Percentiles rank a stretch among this genome's conserved stretches.
Evolutionary conservation across 2,797 vertebrate species (phyloP).

Genomic region (Cephalopachus bancanus): DNA sequence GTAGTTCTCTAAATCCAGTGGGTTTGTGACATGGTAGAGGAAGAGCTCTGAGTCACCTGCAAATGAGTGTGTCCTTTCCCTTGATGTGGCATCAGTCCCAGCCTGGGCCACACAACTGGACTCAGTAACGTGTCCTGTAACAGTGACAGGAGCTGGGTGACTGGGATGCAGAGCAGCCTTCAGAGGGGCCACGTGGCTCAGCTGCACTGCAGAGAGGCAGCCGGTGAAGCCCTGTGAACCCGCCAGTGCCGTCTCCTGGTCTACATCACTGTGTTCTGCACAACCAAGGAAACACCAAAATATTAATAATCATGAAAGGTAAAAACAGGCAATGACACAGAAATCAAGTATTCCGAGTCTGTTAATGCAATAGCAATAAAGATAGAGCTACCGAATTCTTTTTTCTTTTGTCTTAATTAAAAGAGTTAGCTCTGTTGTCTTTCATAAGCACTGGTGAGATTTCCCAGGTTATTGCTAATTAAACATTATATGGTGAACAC

Average conservation of each 20-base stretch:
- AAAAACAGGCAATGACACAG: accelerated
- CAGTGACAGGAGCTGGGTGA: constrained; percentile 87
- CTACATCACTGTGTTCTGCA: constrained; percentile 90
- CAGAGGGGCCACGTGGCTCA: constrained; percentile 94
- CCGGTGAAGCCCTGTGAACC: constrained; percentile 94
- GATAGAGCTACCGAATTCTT: not conserved
- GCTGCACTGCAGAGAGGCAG: constrained; percentile 95
- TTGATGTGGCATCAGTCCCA: constrained; percentile 89
- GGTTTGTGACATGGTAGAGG: constrained; percentile 34
- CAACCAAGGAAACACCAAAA: constrained; percentile 69
- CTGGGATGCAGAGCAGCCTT: constrained; percentile 93
- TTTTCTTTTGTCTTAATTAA: not conserved
- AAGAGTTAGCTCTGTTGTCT: not conserved
- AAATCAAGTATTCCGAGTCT: accelerated
- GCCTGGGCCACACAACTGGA: constrained; percentile 92
- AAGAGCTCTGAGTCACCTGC: constrained; percentile 90
- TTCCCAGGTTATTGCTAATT: constrained; percentile 11
- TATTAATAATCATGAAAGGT: constrained; percentile 56
- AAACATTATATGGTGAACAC: not conserved
- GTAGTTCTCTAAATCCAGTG: not conserved
- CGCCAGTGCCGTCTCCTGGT: constrained; percentile 92
- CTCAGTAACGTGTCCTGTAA: constrained; percentile 90
- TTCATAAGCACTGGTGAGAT: not conserved
- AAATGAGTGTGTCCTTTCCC: constrained; percentile 93
- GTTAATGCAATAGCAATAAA: not conserved